Base-by-base conservation (phyloP, 2,113 vertebrate species). In the Ameiurus melas region DNA sequence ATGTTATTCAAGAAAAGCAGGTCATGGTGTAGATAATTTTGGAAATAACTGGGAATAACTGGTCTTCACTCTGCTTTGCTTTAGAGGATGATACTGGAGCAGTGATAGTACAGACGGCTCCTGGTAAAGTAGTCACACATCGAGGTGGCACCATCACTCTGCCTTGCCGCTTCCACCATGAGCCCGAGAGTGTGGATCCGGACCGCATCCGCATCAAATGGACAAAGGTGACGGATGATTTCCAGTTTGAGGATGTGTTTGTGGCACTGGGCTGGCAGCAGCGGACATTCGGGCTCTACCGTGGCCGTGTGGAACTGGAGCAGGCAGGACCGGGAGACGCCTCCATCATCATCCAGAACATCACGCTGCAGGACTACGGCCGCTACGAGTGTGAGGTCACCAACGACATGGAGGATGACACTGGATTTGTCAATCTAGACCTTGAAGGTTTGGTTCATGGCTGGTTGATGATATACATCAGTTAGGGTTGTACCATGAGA, bases 381-480 rank as follows among this genome's bases (percentile, higher is more conserved):
- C 97, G 97, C 90, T 99, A 98, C 0, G 97, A 98, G 92, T 99
- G 98, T 13, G 98, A 99, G 91, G 97, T 99, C 92, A 98, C 97
- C 87, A 96, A 99, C 1, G 97, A 99, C 93, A 95, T 99, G 75
- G 97, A 99, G 86, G 98, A 99, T 0, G 98, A 99, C 87, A 96
- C 96, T 0, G 98, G 98, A 83, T 96, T 97, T 92, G 98, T 99
- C 90, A 98, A 97, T 91, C 95, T 99, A 75, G 97, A 98, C 90
- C 94, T 99, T 0, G 97, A 99, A 97, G 98, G 98, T 99, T 71
- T 93, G 93, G 64, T 36, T 30, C 22, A 33, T 73, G 55, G 13
- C n/a, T 68, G 22, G 20, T 88, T 86, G 22, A 43, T 57, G 20
- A 43, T 73, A 51, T 57, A 27, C n/a, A 78, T 78, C 13, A 68